These are phyloP conservation scores for Cryptotis parvus DNA, from an alignment of 2,113 vertebrate species.

Conservation along the genomic window DNA sequence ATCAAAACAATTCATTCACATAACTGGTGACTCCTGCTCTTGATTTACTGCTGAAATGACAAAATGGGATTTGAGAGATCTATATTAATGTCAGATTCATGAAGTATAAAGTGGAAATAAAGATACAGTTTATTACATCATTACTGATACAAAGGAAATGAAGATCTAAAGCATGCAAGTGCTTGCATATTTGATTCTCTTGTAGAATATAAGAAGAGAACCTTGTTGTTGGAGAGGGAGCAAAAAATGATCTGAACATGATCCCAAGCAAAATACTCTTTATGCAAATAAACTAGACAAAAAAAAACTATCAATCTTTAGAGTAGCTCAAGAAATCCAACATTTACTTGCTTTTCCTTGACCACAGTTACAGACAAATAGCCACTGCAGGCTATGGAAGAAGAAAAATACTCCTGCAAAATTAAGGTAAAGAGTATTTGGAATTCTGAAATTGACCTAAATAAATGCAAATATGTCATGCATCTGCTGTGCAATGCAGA, in stretches of 20 bases:
- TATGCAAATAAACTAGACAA: no score
- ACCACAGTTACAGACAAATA: no score
- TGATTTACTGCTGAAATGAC: not conserved
- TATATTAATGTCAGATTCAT: not conserved
- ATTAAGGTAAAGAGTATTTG: not conserved
- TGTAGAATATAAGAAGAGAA: not conserved
- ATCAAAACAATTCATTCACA: conserved; percentile 13
- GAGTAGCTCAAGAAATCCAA: no score
- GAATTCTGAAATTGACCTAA: not conserved
- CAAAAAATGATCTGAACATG: no score
- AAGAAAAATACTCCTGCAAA: no score
- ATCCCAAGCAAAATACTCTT: no score
- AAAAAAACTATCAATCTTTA: no score
- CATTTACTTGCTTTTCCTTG: no score
- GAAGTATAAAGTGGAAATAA: conserved; percentile 26
- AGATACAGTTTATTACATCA: not conserved
- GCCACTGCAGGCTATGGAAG: no score
- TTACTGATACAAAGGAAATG: conserved; percentile 27
- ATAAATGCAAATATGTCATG: not conserved
- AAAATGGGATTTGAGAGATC: not conserved
- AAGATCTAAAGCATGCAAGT: not conserved
- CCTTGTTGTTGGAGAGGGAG: no score
- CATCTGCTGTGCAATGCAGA: not conserved
- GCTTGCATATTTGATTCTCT: not conserved
- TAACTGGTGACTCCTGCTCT: not conserved